Base-by-base conservation (phyloP, 2,888 invertebrate genomes). In the Brenthis daphne region DNA sequence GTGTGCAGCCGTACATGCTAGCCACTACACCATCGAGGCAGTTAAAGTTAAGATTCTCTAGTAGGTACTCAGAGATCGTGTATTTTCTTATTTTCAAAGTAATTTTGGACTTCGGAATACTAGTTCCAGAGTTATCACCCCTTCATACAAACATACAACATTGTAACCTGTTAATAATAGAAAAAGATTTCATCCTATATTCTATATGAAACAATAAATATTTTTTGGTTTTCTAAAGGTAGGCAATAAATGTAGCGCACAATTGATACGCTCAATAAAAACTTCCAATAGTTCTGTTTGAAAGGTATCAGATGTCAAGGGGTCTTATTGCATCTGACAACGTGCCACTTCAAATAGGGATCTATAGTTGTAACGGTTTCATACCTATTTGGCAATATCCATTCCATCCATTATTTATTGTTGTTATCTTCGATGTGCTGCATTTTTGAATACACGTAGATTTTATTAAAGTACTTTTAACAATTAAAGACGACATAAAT, bases 331-430 rank as follows among this genome's bases (percentile, higher is more conserved):
- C 60, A 60, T 69, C 73, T 72, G 74, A 56, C 84, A 86, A 82
- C 81, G 77, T 75, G 79, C 82, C 79, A 82, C 81, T 86, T 83
- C 81, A 81, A 80, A 84, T 82, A 80, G 80, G 50, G 13, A 48
- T 6, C 80, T 75, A 75, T 71, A 74, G 83, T 85, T 85, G 84
- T 86, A 80, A 79, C 67, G 53, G 60, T 73, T 63, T 68, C 67
- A 61, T 64, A 72, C 71, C 65, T 80, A 86, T 85, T 86, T 84
- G 85, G 80, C 80, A 54, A 77, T 77, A 77, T 6, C 14, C 55
- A 55, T 37, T 20, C 12, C 48, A 14, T 47, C n/a, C 1, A n/a
- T 13, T 47, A 12, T 14, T 6, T 20, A 20, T n/a, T 43, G 3
- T n/a, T 20, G 3, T 53, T 20, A n/a, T 37, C 6, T 53, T 16